Evolutionary conservation across 2,888 invertebrate genomes (phyloP).

Genomic region (Lasioglossum zephyrum): DNA sequence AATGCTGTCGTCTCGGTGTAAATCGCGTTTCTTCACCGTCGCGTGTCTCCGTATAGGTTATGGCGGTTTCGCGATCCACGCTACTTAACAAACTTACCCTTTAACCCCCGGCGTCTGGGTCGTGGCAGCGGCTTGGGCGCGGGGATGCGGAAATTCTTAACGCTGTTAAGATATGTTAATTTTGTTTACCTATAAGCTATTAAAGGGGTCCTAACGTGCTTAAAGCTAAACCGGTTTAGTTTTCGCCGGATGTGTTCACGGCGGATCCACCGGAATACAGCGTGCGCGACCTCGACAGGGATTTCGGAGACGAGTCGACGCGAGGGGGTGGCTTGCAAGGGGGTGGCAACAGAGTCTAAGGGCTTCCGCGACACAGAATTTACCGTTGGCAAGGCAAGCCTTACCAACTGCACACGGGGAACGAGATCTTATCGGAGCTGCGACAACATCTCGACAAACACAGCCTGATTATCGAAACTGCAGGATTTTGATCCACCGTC

Average conservation of each 20-base stretch:
- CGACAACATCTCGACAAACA: conserved; percentile 62
- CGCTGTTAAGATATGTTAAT: conserved; percentile 85
- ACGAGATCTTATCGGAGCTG: conserved; percentile 63
- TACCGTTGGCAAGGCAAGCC: conserved; percentile 51
- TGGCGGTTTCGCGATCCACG: conserved; percentile 81
- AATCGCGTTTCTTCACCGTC: conserved; percentile 73
- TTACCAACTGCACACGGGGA: conserved; percentile 36
- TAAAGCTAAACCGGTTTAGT: conserved; percentile 84
- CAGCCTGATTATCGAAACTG: conserved; percentile 72
- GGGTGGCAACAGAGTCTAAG: conserved; percentile 7
- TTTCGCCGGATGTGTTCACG: conserved; percentile 82
- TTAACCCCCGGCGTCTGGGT: conserved; percentile 68
- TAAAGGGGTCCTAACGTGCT: conserved; percentile 84
- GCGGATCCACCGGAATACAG: conserved; percentile 77
- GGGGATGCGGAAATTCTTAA: conserved; percentile 82
- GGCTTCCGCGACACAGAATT: conserved; percentile 60
- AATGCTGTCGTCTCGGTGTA: conserved; percentile 41
- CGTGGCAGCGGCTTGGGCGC: conserved; percentile 38
- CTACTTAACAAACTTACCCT: conserved; percentile 84
- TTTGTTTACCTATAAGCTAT: conserved; percentile 85
- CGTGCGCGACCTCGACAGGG: conserved; percentile 64
- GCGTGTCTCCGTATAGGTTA: conserved; percentile 80
- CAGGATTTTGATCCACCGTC: conserved; percentile 30
- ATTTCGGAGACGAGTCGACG: conserved; percentile 52
- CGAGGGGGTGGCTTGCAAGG: not conserved